Evolutionary conservation across 2,113 vertebrate species (phyloP).

Genomic region (Delphinapterus leucas): DNA sequence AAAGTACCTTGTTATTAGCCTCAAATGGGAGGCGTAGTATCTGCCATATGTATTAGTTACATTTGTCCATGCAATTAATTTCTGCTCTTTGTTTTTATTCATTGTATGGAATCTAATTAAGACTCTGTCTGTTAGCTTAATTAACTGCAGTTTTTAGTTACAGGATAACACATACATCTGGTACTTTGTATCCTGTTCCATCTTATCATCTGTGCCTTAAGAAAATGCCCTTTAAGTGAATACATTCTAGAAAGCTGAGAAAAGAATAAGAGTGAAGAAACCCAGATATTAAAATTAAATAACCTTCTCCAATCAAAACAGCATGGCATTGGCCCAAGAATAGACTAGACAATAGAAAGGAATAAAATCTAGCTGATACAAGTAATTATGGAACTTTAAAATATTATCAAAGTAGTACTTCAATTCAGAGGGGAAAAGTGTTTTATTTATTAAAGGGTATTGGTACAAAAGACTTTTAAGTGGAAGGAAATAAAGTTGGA

Average conservation of each 20-base stretch:
- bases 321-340: background rate
- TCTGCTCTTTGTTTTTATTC: background rate
- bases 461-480: background rate
- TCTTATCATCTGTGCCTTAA: background rate
- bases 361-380: background rate
- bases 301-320: background rate
- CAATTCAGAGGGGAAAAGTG: background rate
- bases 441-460: background rate
- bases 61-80: background rate
- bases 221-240: background rate
- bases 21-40: background rate
- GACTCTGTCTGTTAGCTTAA: background rate
- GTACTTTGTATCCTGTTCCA: background rate
- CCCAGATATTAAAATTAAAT: background rate
- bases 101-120: background rate
- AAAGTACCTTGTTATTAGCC: background rate
- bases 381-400: background rate
- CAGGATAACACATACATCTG: background rate
- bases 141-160: background rate
- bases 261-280: background rate
- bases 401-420: background rate
- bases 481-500: background rate
- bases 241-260: slow-evolving; percentile 3
- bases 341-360: background rate
- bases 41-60: background rate